Evolutionary conservation across 2,888 invertebrate genomes (phyloP).

Genomic region (Acrocyrtus sp.): DNA sequence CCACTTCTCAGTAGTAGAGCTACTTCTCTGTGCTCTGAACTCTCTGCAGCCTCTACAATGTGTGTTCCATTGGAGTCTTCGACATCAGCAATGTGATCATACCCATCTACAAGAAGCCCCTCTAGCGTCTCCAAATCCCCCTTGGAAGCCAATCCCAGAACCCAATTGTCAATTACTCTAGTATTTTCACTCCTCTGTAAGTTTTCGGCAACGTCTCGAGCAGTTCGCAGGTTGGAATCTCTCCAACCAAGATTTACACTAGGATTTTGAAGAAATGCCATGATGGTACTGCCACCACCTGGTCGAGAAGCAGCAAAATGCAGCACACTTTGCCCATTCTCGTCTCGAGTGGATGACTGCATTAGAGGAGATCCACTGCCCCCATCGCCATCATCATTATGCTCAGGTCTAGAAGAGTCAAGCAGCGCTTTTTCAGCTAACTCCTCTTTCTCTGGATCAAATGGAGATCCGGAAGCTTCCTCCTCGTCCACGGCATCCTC

Average conservation of each 20-base stretch:
- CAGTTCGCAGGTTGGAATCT: slow-evolving; percentile 88
- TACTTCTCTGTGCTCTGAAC: slow-evolving; percentile 76
- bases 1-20: slow-evolving; percentile 77
- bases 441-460: slow-evolving; percentile 41
- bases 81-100: slow-evolving; percentile 79
- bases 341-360: slow-evolving; percentile 73
- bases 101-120: slow-evolving; percentile 81
- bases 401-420: slow-evolving; percentile 6
- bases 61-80: slow-evolving; percentile 73
- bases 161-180: slow-evolving; percentile 82
- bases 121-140: slow-evolving; percentile 75
- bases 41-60: slow-evolving; percentile 77
- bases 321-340: slow-evolving; percentile 88
- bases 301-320: slow-evolving; percentile 88
- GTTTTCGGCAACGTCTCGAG: slow-evolving; percentile 84
- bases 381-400: slow-evolving; percentile 9
- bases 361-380: background rate
- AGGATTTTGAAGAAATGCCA: slow-evolving; percentile 82
- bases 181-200: slow-evolving; percentile 83
- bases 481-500: slow-evolving; percentile 23
- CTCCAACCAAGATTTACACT: slow-evolving; percentile 83
- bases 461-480: slow-evolving; percentile 8
- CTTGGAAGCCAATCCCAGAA: slow-evolving; percentile 83
- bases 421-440: slow-evolving; percentile 29
- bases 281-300: slow-evolving; percentile 82